phyloP scores from a whole-genome alignment of 2,797 vertebrate genomes.

The Myotis myotis region DNA sequence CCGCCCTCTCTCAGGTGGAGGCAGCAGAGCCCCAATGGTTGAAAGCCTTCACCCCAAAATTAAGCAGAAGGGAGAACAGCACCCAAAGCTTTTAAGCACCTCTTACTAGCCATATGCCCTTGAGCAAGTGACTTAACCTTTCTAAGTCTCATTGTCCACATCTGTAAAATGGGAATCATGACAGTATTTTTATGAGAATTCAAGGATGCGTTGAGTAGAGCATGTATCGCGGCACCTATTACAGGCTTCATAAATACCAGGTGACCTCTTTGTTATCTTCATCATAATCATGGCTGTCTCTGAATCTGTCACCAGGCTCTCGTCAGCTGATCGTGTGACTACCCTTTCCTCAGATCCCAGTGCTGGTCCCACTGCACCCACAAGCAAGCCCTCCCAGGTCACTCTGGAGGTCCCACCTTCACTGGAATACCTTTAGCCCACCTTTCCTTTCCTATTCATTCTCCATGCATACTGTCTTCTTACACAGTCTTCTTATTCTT shows the following conservation, averaged over 20 bases:
- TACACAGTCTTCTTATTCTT: background rate
- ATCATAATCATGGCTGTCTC: too few species aligned
- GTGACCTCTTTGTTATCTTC: background rate
- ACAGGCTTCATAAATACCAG: background rate
- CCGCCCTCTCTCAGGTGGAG: rapidly evolving
- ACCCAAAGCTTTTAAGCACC: background rate
- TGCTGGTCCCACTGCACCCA: rapidly evolving
- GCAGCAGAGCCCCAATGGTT: background rate
- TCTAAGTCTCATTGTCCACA: background rate
- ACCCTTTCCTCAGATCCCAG: background rate
- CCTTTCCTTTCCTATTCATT: background rate
- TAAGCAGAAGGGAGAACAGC: background rate
- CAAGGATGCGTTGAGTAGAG: rapidly evolving
- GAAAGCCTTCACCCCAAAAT: background rate
- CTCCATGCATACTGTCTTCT: background rate
- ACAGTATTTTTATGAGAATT: background rate
- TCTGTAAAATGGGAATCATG: background rate
- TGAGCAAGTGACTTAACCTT: background rate
- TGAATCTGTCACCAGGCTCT: background rate
- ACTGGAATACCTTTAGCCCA: rapidly evolving
- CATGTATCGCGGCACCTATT: rapidly evolving
- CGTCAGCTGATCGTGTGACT: background rate
- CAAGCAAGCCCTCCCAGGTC: background rate
- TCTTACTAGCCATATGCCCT: background rate
- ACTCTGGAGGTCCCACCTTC: rapidly evolving